Conservation (phyloP, 2,113 vertebrate species). For the Craseonycteris thonglongyai region DNA sequence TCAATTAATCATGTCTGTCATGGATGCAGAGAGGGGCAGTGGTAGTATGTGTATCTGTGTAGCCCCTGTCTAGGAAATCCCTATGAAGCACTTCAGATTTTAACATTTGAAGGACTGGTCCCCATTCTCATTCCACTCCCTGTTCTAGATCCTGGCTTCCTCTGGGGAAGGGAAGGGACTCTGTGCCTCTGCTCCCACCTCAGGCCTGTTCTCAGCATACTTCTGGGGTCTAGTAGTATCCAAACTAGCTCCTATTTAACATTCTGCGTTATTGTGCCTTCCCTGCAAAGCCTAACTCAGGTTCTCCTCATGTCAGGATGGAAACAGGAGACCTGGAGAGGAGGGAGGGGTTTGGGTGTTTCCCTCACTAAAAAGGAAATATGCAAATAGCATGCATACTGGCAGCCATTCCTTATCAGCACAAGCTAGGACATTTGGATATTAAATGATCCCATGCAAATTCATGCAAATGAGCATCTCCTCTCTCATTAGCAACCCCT, state of each 20-base stretch:
- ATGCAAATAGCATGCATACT: background rate
- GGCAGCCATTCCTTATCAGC: background rate
- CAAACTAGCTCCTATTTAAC: background rate
- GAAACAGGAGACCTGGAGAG: background rate
- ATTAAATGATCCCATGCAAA: conserved; percentile 27
- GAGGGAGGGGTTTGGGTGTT: background rate
- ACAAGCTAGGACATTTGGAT: conserved; percentile 18
- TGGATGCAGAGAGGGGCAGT: background rate
- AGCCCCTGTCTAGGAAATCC: background rate
- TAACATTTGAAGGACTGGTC: background rate
- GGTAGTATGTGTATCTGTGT: background rate
- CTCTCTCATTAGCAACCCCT: background rate
- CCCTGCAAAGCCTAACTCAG: background rate
- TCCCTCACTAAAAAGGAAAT: background rate
- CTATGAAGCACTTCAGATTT: background rate
- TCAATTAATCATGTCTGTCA: background rate
- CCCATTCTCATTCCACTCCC: background rate
- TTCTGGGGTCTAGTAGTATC: background rate
- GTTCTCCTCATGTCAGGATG: background rate
- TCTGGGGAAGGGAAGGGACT: background rate
- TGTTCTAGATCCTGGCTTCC: background rate
- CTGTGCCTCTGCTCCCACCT: background rate
- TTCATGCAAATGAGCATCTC: conserved; percentile 13
- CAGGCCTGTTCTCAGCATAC: background rate
- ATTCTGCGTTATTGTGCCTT: background rate